Evolutionary conservation across 2,888 invertebrate genomes (phyloP).

Genomic region (Eristalis tenax): DNA sequence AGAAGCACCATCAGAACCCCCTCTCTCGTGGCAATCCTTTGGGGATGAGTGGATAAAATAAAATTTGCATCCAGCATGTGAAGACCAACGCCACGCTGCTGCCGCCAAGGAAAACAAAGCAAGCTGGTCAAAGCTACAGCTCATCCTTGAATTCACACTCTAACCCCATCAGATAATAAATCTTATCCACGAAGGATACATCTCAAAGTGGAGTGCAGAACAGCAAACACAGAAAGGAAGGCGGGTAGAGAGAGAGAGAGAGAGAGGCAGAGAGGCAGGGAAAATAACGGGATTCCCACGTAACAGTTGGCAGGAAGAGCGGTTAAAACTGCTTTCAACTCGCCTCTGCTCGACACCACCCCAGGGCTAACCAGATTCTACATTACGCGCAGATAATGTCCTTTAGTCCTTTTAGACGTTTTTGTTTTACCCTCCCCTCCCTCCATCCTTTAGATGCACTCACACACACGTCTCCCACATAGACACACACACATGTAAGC

Average conservation of each 20-base stretch:
- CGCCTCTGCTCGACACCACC: neutral
- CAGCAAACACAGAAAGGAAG: neutral
- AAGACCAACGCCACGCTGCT: neutral
- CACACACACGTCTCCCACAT: no score
- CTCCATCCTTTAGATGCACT: neutral
- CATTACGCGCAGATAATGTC: slow-evolving; percentile 22
- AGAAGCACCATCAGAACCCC: neutral
- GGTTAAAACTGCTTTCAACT: slow-evolving; percentile 6
- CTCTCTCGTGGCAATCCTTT: neutral
- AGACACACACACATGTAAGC: neutral
- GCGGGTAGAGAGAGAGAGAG: neutral
- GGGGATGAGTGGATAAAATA: neutral
- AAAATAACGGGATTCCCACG: neutral
- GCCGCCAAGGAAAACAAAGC: neutral
- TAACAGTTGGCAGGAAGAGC: slow-evolving; percentile 23
- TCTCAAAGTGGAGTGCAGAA: neutral
- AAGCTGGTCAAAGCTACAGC: neutral
- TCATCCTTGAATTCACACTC: slow-evolving; percentile 14
- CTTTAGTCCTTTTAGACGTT: neutral
- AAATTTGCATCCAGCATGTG: neutral
- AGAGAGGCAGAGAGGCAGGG: neutral
- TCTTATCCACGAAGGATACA: slow-evolving; percentile 4
- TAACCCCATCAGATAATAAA: slow-evolving; percentile 21
- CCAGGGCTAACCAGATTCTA: neutral
- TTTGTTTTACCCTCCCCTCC: neutral